phyloP scores from a whole-genome alignment of 2,113 vertebrate species.

The Haemorhous mexicanus region DNA sequence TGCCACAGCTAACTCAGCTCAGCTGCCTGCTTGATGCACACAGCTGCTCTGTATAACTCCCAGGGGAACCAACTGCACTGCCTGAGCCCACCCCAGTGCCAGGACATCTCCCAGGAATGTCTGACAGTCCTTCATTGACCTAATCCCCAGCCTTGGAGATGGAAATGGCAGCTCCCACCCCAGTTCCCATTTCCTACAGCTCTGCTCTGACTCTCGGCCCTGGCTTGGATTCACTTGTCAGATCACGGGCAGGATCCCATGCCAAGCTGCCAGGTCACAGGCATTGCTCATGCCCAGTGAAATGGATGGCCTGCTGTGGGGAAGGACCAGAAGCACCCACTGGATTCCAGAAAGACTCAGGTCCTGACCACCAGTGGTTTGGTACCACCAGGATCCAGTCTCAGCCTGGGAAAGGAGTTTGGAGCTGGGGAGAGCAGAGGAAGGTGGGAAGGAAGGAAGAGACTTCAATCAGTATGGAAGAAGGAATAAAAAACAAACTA shows the following conservation, averaged over 20 bases:
- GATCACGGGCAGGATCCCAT: not conserved
- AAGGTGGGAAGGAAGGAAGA: not conserved
- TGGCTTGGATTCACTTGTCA: not conserved
- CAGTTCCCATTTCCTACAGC: not conserved
- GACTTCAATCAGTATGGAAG: not conserved
- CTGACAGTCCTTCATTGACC: not conserved
- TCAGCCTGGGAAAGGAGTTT: not conserved
- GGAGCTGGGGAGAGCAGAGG: fast-evolving
- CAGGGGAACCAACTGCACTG: fast-evolving
- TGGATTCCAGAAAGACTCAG: not conserved
- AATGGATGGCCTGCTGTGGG: no score
- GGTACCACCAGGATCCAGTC: not conserved
- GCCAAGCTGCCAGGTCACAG: not conserved
- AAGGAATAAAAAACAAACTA: not conserved
- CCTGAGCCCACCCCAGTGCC: fast-evolving
- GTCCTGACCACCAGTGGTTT: not conserved
- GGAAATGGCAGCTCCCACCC: not conserved
- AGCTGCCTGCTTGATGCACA: not conserved
- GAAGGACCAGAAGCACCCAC: not conserved
- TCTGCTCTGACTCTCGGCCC: not conserved
- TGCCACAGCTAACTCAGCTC: not conserved
- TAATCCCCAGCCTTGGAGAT: not conserved
- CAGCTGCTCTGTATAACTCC: not conserved
- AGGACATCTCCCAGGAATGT: not conserved
- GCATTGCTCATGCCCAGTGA: fast-evolving